A percentile compares a stretch with the other conserved stretches of the same genome.
phyloP scores from a whole-genome alignment of 2,113 vertebrate genomes.

The Mus spicilegus region DNA sequence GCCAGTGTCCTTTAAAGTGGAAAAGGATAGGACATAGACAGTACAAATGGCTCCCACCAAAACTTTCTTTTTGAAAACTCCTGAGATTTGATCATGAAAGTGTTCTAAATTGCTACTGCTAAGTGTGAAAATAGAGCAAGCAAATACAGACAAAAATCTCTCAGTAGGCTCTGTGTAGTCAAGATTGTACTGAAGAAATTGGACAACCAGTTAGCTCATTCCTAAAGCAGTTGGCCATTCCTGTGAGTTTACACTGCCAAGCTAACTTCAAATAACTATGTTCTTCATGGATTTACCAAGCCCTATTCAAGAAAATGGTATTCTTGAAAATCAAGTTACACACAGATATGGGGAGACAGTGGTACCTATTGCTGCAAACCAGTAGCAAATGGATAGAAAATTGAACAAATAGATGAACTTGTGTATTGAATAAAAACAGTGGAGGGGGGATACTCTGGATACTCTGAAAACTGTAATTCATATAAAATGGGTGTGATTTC shows the following conservation, averaged over 20 bases:
- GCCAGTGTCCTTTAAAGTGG: neutral
- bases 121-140: slow-evolving; percentile 22
- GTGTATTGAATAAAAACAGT: slow-evolving; percentile 31
- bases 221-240: slow-evolving; percentile 22
- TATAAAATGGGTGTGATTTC: slow-evolving; percentile 56
- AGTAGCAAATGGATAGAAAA: slow-evolving; percentile 41
- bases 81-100: neutral
- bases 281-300: neutral
- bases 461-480: slow-evolving; percentile 48
- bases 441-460: neutral
- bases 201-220: slow-evolving; percentile 9
- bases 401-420: neutral
- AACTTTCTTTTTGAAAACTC: slow-evolving; percentile 42
- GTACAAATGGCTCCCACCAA: slow-evolving; percentile 10
- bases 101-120: slow-evolving; percentile 10
- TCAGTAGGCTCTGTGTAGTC: neutral
- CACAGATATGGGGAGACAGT: neutral
- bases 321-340: slow-evolving; percentile 6
- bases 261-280: slow-evolving; percentile 36
- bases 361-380: slow-evolving; percentile 21
- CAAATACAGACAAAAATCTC: slow-evolving; percentile 18
- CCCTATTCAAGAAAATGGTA: slow-evolving; percentile 23
- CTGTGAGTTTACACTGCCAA: neutral
- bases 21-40: neutral
- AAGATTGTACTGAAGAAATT: slow-evolving; percentile 36